Evolutionary conservation across 2,888 invertebrate species (phyloP).

Genomic region (Leptopilina syphax): DNA sequence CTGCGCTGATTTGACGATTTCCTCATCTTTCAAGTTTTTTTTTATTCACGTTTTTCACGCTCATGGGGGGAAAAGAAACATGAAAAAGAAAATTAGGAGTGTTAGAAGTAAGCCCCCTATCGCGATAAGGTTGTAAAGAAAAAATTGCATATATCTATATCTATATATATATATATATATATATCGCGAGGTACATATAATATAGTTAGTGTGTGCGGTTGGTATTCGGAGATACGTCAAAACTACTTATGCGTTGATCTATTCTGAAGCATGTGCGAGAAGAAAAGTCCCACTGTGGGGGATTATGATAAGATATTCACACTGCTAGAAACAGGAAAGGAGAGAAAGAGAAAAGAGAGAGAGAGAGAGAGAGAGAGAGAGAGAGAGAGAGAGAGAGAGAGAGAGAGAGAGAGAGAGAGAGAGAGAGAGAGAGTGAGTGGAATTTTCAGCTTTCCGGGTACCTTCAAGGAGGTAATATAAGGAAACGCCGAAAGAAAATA

Average conservation of each 20-base stretch:
- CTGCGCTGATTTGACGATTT: slow-evolving; percentile 7
- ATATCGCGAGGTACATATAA: no score
- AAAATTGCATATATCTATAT: background rate
- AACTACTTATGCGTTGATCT: slow-evolving; percentile 54
- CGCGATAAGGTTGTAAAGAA: background rate
- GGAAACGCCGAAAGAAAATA: slow-evolving; percentile 69
- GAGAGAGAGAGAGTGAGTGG: slow-evolving; percentile 67
- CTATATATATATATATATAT: background rate
- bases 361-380: slow-evolving; percentile 63
- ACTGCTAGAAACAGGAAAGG: slow-evolving; percentile 71
- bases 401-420: slow-evolving; percentile 57
- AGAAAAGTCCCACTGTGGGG: slow-evolving; percentile 48
- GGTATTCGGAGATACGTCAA: slow-evolving; percentile 57
- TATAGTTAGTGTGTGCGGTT: slow-evolving; percentile 38
- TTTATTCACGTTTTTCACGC: background rate
- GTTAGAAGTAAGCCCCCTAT: background rate
- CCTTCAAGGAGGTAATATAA: slow-evolving; percentile 70
- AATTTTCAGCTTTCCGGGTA: slow-evolving; percentile 70
- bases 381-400: slow-evolving; percentile 59
- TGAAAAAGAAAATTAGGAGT: background rate
- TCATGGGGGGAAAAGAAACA: background rate
- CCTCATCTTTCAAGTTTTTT: slow-evolving; percentile 20
- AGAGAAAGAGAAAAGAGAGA: slow-evolving; percentile 61
- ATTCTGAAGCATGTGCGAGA: slow-evolving; percentile 45
- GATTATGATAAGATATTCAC: slow-evolving; percentile 75